Base-by-base conservation (phyloP, 37 sponge, comb jelly and placozoan species). In the Oscarella lobularis region DNA sequence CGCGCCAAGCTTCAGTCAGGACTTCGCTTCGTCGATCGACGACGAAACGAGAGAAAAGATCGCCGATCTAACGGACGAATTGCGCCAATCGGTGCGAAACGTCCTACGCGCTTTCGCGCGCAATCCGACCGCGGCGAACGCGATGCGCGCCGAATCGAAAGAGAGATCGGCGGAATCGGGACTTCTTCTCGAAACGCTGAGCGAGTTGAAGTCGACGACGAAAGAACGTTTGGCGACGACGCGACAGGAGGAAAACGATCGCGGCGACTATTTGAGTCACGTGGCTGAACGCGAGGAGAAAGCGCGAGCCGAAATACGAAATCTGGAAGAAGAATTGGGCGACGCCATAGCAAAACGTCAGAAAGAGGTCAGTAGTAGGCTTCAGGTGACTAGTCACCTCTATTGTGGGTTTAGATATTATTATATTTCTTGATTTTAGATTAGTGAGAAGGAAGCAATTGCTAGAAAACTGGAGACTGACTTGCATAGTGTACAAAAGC, bases 151-250 rank as follows among this genome's bases (percentile, higher is more conserved):
- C 2, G 36, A 40, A 2, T 3, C 54, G 33, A 1, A 2, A 14
- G 81, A 79, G 2, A 82, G 74, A 6, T 31, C 67, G 36, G 2
- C 37, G 41, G 1, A 27, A 75, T 5, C 38, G 38, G 38, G 36
- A 33, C 4, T 20, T 66, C 2, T 20, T n/a, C 2, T 29, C 27
- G 2, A 39, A 78, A 79, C 75, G 55, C 78, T 87, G 67, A 65
- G 68, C 55, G 66, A 78, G 65, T 41, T 76, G 70, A 35, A 79
- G 1, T 38, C 38, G 14, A 67, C 89, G n/a, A 39, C 80, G 65
- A 74, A 84, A 73, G 87, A 91, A 82, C 80, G 66, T 39, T 80
- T 95, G 29, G 85, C 88, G 4, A 95, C 92, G 3, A 87, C 92
- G 1, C 41, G 81, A 29, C 66, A 77, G 73, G 96, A 95, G 72